A percentile compares a stretch with the other conserved stretches of the same genome.
phyloP scores from a whole-genome alignment of 1,140 invertebrate species.

The Macrosteles quadrilineatus region DNA sequence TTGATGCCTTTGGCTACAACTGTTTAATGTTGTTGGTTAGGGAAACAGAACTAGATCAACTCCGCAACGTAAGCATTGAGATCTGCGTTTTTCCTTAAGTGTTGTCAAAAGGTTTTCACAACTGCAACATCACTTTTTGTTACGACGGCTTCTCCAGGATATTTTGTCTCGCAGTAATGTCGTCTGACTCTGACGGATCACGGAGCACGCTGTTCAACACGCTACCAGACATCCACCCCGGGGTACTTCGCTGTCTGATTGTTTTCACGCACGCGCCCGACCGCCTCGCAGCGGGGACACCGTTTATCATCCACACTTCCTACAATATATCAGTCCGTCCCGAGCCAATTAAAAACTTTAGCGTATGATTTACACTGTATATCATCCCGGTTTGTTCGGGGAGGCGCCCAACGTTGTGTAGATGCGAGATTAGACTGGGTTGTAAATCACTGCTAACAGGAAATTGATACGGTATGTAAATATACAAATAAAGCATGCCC shows the following conservation, averaged over 20 bases:
- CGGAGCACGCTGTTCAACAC: no score
- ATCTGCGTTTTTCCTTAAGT: no score
- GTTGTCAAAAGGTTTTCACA: no score
- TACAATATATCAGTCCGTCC: neutral
- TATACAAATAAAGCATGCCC: neutral
- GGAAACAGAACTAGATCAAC: no score
- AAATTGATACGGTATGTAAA: constrained; percentile 17
- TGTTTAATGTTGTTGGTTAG: no score
- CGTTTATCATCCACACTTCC: neutral
- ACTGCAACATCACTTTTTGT: no score
- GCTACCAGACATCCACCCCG: neutral
- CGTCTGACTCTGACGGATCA: no score
- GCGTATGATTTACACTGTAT: constrained; percentile 12
- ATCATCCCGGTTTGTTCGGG: neutral
- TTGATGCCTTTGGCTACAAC: no score
- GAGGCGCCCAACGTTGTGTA: neutral
- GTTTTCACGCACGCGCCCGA: constrained; percentile 16
- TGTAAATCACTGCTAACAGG: constrained; percentile 6
- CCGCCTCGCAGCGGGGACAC: neutral
- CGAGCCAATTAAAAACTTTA: constrained; percentile 15
- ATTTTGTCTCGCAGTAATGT: no score
- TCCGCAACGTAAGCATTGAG: no score
- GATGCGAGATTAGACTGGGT: neutral
- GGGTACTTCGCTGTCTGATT: neutral
- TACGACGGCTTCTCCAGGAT: no score